A percentile compares a stretch with the other conserved stretches of the same genome.
Conservation (phyloP, 2,888 invertebrate genomes). For the Emmelina monodactyla region DNA sequence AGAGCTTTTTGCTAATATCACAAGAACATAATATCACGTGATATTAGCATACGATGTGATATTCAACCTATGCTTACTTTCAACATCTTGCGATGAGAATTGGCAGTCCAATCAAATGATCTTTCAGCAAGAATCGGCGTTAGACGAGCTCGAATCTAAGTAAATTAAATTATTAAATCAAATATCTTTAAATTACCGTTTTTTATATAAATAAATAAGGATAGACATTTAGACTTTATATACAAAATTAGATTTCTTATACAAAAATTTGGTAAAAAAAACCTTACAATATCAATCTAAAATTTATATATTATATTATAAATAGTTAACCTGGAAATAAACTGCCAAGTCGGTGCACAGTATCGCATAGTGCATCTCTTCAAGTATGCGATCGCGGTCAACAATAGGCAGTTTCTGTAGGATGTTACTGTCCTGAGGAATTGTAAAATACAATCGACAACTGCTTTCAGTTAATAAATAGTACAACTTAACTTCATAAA, state of each 20-base stretch:
- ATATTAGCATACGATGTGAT: too few relatives aligned
- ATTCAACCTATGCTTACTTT: conserved; percentile 36
- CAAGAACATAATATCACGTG: too few relatives aligned
- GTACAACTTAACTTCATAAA: too few relatives aligned
- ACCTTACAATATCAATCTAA: too few relatives aligned
- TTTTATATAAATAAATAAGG: too few relatives aligned
- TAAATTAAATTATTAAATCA: too few relatives aligned
- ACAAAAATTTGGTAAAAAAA: too few relatives aligned
- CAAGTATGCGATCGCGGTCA: conserved; percentile 44
- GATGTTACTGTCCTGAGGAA: conserved; percentile 56
- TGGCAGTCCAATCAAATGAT: conserved; percentile 54
- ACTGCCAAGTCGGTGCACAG: conserved; percentile 67
- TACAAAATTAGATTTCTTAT: too few relatives aligned
- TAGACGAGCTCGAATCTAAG: conserved; percentile 43
- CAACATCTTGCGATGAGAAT: conserved; percentile 53
- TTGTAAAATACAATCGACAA: neutral
- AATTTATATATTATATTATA: neutral
- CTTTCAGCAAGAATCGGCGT: conserved; percentile 54
- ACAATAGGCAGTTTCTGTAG: conserved; percentile 37
- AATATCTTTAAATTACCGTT: too few relatives aligned
- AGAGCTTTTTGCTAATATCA: too few relatives aligned
- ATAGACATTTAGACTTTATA: too few relatives aligned
- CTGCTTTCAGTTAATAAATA: too few relatives aligned
- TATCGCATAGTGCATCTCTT: conserved; percentile 65
- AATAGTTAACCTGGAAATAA: conserved; percentile 49